Conservation (phyloP, 2,797 vertebrate genomes). For the Chelon auratus region DNA sequence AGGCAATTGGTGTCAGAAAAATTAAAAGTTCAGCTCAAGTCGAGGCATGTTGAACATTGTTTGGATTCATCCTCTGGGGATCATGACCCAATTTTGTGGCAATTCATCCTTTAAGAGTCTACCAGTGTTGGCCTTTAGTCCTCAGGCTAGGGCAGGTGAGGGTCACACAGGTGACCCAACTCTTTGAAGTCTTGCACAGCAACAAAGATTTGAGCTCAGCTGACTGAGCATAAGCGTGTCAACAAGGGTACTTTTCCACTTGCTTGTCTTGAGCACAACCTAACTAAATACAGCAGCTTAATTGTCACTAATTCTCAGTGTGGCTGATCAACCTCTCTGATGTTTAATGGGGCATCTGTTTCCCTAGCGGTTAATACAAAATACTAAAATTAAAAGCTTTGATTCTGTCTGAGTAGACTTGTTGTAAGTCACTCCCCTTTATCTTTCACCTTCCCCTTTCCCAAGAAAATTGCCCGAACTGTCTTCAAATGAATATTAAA, state of each 20-base stretch:
- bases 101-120: not conserved
- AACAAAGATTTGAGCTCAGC: conserved; percentile 44
- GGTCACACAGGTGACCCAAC: conserved; percentile 32
- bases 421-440: not conserved
- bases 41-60: too few relatives aligned
- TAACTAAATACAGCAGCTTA: conserved; percentile 11
- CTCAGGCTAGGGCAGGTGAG: not conserved
- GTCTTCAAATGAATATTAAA: not conserved
- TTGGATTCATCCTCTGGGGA: not conserved
- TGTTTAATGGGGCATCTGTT: conserved; percentile 13
- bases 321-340: conserved; percentile 13
- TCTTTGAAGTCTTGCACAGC: conserved; percentile 25
- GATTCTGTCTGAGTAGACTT: not conserved
- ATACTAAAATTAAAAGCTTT: not conserved
- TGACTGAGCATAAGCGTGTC: conserved; percentile 37
- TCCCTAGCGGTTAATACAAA: conserved; percentile 2
- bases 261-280: not conserved
- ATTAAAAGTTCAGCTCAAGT: too few relatives aligned
- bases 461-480: not conserved
- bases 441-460: not conserved
- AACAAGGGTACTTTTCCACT: conserved; percentile 63
- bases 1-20: not conserved
- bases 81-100: too few relatives aligned
- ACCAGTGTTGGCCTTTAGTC: conserved; percentile 1
- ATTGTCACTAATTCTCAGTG: not conserved